These are phyloP conservation scores for Scaptomyza reducta DNA, from an alignment of 2,888 invertebrate genomes.

Conservation along the genomic window DNA sequence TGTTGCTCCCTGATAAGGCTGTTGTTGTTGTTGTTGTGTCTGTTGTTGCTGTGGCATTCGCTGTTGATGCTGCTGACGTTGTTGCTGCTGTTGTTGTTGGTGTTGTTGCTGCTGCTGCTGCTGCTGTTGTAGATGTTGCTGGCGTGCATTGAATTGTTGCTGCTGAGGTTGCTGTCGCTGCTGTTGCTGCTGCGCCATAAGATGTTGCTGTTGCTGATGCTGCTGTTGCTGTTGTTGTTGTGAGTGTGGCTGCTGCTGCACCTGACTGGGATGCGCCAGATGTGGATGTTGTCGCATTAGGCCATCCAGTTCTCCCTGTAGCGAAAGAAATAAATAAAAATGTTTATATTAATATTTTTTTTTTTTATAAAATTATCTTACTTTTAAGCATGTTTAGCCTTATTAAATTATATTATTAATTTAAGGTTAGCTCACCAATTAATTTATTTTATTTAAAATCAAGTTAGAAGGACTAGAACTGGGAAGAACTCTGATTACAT, in stretches of 20 bases:
- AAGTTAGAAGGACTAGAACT: no score
- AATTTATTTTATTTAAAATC: no score
- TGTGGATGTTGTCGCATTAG: conserved; percentile 92
- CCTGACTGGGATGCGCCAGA: conserved; percentile 88
- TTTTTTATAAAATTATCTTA: no score
- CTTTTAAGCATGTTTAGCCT: no score
- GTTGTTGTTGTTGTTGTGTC: conserved; percentile 36
- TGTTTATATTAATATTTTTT: no score
- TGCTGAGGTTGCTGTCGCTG: conserved; percentile 57
- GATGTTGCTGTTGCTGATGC: conserved; percentile 86
- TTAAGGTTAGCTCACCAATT: no score
- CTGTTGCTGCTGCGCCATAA: conserved; percentile 55
- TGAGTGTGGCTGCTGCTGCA: conserved; percentile 81
- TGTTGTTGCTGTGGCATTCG: conserved; percentile 31
- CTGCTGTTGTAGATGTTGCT: conserved; percentile 47
- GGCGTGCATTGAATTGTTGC: conserved; percentile 38
- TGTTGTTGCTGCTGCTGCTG: conserved; percentile 39
- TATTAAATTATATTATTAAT: no score
- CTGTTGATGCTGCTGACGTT: conserved; percentile 36
- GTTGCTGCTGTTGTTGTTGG: conserved; percentile 51
- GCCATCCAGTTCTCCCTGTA: conserved; percentile 90
- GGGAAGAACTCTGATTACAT: no score
- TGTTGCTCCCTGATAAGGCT: conserved; percentile 38
- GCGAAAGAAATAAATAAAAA: no score
- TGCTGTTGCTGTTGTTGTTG: conserved; percentile 84